Evolutionary conservation across 2,797 vertebrate species (phyloP).

Genomic region (Fistularia tabacaria): DNA sequence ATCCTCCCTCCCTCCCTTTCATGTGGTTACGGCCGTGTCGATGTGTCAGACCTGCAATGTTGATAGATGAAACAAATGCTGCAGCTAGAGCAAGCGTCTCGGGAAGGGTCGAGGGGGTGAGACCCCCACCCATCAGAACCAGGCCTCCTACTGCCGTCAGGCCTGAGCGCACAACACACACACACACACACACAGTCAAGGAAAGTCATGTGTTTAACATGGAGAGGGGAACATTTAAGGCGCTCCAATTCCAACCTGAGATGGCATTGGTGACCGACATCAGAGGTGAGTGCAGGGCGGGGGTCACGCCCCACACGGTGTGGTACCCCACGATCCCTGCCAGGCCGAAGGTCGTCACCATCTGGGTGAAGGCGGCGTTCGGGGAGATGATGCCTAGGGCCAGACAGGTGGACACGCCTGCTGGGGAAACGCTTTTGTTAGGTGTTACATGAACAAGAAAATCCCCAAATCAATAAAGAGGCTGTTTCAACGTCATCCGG

Average conservation of each 20-base stretch:
- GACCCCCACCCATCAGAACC: constrained; percentile 81
- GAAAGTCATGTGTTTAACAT: not conserved
- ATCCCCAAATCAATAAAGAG: not conserved
- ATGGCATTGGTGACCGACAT: constrained; percentile 81
- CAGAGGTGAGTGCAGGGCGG: constrained; percentile 80
- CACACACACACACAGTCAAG: not conserved
- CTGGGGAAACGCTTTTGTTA: constrained; percentile 8
- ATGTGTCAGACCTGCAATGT: constrained; percentile 75
- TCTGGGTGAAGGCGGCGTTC: constrained; percentile 78
- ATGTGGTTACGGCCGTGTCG: not conserved
- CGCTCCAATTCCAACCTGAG: constrained; percentile 72
- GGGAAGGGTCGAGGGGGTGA: constrained; percentile 72
- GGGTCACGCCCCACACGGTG: constrained; percentile 78
- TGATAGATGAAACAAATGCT: constrained; percentile 82
- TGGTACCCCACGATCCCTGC: constrained; percentile 79
- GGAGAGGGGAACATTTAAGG: constrained; percentile 34
- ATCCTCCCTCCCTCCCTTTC: too few species aligned
- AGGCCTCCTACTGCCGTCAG: constrained; percentile 82
- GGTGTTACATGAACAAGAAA: not conserved
- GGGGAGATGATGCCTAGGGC: constrained; percentile 71
- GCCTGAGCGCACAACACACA: constrained; percentile 54
- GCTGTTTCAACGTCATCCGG: too few species aligned
- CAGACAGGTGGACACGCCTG: constrained; percentile 73
- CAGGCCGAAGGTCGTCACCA: constrained; percentile 80
- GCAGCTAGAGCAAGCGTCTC: constrained; percentile 77